Conservation (phyloP, 2,797 vertebrate genomes). For the Clarias fuscus region DNA sequence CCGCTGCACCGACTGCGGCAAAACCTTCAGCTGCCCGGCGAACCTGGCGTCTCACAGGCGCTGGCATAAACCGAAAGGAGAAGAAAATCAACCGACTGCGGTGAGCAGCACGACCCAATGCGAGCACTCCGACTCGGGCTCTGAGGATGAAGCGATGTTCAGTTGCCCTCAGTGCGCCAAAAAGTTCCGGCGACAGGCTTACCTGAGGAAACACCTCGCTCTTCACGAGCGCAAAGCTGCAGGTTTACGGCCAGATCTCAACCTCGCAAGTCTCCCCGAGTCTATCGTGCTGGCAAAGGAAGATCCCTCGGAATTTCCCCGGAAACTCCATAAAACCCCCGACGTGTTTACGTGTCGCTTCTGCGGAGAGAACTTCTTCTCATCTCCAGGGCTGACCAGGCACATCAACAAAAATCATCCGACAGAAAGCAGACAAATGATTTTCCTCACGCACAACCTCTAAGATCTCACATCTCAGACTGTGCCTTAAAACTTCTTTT, state of each 20-base stretch:
- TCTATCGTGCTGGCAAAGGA: conserved; percentile 9
- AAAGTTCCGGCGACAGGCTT: conserved; percentile 61
- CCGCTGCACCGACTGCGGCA: conserved; percentile 66
- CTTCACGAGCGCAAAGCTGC: conserved; percentile 58
- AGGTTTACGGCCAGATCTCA: conserved; percentile 34
- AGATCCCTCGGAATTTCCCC: conserved; percentile 27
- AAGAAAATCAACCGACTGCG: conserved; percentile 8
- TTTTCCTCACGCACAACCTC: conserved; percentile 48
- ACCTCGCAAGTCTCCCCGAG: conserved; percentile 9
- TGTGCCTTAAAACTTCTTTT: background rate
- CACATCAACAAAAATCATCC: conserved; percentile 62
- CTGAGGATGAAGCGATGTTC: conserved; percentile 58
- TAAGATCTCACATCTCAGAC: conserved; percentile 14
- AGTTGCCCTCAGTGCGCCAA: conserved; percentile 61
- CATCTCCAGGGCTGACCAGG: conserved; percentile 59
- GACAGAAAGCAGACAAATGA: conserved; percentile 57
- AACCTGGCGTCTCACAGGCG: conserved; percentile 67
- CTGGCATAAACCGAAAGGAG: conserved; percentile 64
- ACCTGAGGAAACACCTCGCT: conserved; percentile 64
- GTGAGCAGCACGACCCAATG: background rate
- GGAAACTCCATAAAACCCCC: conserved; percentile 5
- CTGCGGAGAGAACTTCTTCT: conserved; percentile 57
- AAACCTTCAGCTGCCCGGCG: conserved; percentile 66
- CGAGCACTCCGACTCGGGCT: conserved; percentile 49
- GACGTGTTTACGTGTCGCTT: conserved; percentile 54